phyloP scores from a whole-genome alignment of 2,113 vertebrate species.

The Phaethornis superciliosus region DNA sequence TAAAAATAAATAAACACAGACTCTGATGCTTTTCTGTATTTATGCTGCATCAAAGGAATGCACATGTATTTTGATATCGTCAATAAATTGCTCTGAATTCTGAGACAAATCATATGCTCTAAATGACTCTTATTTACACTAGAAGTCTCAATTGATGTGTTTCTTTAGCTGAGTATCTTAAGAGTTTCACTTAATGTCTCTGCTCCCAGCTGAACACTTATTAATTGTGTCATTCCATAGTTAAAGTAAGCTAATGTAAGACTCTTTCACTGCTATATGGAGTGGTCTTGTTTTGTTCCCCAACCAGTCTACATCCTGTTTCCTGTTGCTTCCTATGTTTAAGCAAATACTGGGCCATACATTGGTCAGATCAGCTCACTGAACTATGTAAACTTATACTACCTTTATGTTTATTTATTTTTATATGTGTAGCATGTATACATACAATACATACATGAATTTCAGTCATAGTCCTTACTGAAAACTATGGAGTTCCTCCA shows the following conservation, averaged over 20 bases:
- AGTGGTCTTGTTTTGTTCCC: not conserved
- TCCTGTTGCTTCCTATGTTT: not conserved
- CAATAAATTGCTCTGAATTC: conserved; percentile 19
- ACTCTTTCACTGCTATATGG: not conserved
- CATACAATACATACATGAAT: not conserved
- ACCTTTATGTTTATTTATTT: not conserved
- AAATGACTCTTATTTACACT: not conserved
- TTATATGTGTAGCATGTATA: not conserved
- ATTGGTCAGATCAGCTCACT: not conserved
- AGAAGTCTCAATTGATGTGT: not conserved
- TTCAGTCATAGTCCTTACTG: not conserved
- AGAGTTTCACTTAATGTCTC: not conserved
- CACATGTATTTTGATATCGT: not conserved
- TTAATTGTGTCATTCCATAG: not conserved
- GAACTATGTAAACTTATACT: not conserved
- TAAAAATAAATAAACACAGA: conserved; percentile 31
- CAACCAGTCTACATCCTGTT: not conserved
- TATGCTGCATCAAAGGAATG: conserved; percentile 3
- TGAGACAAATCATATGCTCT: not conserved
- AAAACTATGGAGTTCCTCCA: not conserved
- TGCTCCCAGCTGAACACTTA: not conserved
- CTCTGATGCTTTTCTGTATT: not conserved
- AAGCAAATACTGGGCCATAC: not conserved
- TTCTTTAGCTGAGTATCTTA: not conserved
- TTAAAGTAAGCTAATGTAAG: not conserved